Evolutionary conservation across 1,140 invertebrate species (phyloP).

Genomic region (Myzus persicae): DNA sequence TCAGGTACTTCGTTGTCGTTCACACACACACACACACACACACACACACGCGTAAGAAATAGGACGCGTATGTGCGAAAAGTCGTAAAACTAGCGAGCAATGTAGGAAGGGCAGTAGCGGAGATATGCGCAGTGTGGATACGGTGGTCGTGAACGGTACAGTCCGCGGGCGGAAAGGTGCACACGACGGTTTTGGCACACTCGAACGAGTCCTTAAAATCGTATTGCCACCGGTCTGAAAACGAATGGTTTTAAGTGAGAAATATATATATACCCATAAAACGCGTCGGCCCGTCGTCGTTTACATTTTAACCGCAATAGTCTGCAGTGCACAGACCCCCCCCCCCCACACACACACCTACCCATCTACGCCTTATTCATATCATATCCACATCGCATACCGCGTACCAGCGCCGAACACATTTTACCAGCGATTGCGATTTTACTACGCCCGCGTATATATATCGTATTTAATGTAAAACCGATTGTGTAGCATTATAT

Average conservation of each 20-base stretch:
- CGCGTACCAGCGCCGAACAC: no score
- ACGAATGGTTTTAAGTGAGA: constrained; percentile 1
- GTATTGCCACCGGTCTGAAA: constrained; percentile 5
- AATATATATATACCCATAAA: background rate
- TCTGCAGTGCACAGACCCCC: background rate
- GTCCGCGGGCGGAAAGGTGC: constrained; percentile 6
- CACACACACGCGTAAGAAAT: background rate
- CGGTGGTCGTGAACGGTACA: background rate
- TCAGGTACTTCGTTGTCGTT: background rate
- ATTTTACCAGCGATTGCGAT: background rate
- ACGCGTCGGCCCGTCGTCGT: background rate
- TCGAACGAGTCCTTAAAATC: constrained; percentile 42
- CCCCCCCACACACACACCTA: no score
- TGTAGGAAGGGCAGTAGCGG: background rate
- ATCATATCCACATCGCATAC: background rate
- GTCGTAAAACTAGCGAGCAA: constrained; percentile 19
- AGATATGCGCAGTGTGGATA: background rate
- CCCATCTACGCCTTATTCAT: background rate
- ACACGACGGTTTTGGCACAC: constrained; percentile 25
- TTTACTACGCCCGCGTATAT: background rate
- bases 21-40: background rate
- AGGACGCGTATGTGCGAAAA: background rate
- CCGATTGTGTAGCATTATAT: background rate
- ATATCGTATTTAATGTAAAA: background rate
- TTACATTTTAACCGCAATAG: background rate